Conservation (phyloP, 2,797 vertebrate genomes). For the Morelia viridis region DNA sequence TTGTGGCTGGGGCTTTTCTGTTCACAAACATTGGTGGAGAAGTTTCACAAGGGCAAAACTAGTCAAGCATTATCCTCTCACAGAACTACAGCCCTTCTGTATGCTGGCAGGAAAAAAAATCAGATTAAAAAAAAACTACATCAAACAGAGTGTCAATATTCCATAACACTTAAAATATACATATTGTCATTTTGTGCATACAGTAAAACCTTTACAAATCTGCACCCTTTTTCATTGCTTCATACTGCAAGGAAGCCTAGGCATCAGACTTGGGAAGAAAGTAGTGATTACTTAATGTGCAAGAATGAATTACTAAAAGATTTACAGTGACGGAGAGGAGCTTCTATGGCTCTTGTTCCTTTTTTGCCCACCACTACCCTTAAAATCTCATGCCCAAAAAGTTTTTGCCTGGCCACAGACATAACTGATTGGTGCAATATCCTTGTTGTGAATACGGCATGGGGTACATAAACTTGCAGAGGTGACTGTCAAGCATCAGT, state of each 20-base stretch:
- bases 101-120: background rate
- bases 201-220: background rate
- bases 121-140: background rate
- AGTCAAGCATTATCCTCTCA: background rate
- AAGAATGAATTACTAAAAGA: background rate
- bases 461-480: background rate
- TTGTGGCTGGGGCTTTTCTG: background rate
- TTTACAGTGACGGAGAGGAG: background rate
- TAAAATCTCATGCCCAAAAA: background rate
- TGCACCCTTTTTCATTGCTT: background rate
- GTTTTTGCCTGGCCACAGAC: background rate
- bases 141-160: background rate
- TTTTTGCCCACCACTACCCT: background rate
- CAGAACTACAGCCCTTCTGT: background rate
- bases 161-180: background rate
- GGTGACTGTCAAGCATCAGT: background rate
- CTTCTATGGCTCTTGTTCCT: background rate
- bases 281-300: background rate
- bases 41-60: background rate
- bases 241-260: background rate
- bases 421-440: background rate
- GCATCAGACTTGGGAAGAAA: background rate
- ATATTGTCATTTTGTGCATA: background rate
- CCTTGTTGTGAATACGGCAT: background rate
- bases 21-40: background rate